Conservation (phyloP, 2,888 invertebrate genomes). For the Catotricha subobsoleta region DNA sequence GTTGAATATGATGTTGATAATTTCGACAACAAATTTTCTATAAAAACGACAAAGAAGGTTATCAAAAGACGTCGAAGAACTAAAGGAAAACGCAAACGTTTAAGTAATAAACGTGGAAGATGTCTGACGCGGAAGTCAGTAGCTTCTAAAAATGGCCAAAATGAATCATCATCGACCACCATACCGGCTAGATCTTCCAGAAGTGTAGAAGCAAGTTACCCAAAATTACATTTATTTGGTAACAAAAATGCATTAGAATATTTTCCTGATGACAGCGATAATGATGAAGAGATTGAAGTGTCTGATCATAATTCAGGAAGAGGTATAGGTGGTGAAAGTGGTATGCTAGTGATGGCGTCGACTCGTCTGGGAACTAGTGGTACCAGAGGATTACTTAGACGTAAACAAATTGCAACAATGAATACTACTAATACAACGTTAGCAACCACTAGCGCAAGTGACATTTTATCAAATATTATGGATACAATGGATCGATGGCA, state of each 20-base stretch:
- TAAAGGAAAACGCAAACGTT: conserved; percentile 14
- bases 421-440: conserved; percentile 22
- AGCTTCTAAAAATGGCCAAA: neutral
- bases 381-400: conserved; percentile 21
- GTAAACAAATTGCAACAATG: conserved; percentile 32
- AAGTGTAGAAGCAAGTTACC: neutral
- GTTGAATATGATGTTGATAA: conserved; percentile 47
- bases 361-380: conserved; percentile 8
- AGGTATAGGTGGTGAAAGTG: conserved; percentile 21
- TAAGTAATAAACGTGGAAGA: neutral
- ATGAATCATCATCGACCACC: neutral
- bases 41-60: conserved; percentile 33
- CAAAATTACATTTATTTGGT: conserved; percentile 5
- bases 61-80: conserved; percentile 30
- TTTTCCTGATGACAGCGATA: conserved; percentile 36
- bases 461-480: conserved; percentile 51
- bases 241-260: conserved; percentile 5
- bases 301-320: conserved; percentile 6
- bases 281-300: conserved; percentile 18
- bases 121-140: neutral
- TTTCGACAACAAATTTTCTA: conserved; percentile 39
- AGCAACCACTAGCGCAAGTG: conserved; percentile 28
- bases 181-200: neutral
- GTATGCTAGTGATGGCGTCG: conserved; percentile 12
- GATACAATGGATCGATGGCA: conserved; percentile 52